Evolutionary conservation across 92 coral and sea anemone species (phyloP).

Genomic region (Meandrina meandrites): DNA sequence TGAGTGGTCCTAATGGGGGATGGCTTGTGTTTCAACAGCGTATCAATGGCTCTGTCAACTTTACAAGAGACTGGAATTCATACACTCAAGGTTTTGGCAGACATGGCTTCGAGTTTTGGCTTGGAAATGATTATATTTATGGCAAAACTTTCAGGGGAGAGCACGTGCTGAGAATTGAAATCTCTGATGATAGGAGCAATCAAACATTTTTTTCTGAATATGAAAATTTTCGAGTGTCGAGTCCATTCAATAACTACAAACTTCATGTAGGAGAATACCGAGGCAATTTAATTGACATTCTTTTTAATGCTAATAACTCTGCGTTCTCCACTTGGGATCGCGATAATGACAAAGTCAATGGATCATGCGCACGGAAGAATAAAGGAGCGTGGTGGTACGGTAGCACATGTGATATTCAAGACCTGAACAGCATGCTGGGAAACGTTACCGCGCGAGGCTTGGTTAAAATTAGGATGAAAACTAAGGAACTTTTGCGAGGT

Average conservation of each 20-base stretch:
- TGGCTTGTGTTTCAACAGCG: conserved; percentile 45
- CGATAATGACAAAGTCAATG: conserved; percentile 20
- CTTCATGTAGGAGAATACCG: conserved; percentile 20
- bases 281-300: conserved; percentile 8
- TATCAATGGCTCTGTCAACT: background rate
- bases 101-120: conserved; percentile 39
- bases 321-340: conserved; percentile 40
- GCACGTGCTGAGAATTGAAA: conserved; percentile 5
- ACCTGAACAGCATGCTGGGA: conserved; percentile 25
- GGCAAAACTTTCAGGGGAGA: background rate
- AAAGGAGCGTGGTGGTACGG: conserved; percentile 46
- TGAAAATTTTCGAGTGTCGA: conserved; percentile 15
- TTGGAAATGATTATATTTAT: conserved; percentile 24
- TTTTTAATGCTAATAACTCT: conserved; percentile 4
- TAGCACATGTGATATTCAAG: background rate
- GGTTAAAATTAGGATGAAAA: conserved; percentile 3
- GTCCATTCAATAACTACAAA: background rate
- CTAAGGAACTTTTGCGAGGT: background rate
- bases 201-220: conserved; percentile 7
- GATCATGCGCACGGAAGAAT: conserved; percentile 21
- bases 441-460: background rate
- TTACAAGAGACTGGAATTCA: conserved; percentile 26
- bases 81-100: conserved; percentile 39
- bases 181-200: background rate
- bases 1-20: conserved; percentile 28